Percentiles rank a stretch among this genome's conserved stretches.
phyloP scores from a whole-genome alignment of 1,140 invertebrate species.

The Tetragnatha versicolor region DNA sequence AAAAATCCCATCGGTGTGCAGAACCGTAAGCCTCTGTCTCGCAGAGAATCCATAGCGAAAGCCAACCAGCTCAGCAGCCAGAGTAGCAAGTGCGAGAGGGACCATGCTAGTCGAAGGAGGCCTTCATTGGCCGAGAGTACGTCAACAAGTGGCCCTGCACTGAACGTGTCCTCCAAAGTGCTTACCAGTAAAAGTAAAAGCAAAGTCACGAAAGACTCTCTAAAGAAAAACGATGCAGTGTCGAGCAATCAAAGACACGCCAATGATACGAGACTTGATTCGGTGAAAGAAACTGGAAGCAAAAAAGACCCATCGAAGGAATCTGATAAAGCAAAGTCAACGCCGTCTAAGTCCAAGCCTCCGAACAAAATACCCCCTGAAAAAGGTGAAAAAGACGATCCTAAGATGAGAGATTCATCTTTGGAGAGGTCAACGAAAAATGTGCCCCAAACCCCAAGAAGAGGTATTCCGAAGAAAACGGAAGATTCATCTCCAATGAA shows the following conservation, averaged over 20 bases:
- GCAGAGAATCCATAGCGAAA: too few species aligned
- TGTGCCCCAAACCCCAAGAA: background rate
- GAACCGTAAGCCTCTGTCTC: too few species aligned
- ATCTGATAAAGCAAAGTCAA: background rate
- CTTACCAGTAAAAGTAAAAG: background rate
- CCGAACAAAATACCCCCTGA: background rate
- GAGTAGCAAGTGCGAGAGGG: too few species aligned
- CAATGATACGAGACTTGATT: background rate
- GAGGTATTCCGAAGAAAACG: background rate
- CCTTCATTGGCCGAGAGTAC: background rate
- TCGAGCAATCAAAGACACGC: background rate
- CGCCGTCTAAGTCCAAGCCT: too few species aligned
- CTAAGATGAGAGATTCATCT: background rate
- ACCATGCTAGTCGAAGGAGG: background rate
- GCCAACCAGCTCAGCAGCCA: too few species aligned
- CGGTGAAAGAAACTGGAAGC: background rate
- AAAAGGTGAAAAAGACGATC: background rate
- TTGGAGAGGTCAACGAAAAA: background rate
- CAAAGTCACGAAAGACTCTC: background rate
- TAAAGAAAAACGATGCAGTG: background rate
- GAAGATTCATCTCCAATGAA: background rate
- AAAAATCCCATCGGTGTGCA: too few species aligned
- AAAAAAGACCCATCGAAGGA: background rate
- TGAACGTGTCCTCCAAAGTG: slow-evolving; percentile 17
- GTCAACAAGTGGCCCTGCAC: background rate